Conservation (phyloP, 2,888 invertebrate genomes). For the Kuschelorhynchus macadamiae region DNA sequence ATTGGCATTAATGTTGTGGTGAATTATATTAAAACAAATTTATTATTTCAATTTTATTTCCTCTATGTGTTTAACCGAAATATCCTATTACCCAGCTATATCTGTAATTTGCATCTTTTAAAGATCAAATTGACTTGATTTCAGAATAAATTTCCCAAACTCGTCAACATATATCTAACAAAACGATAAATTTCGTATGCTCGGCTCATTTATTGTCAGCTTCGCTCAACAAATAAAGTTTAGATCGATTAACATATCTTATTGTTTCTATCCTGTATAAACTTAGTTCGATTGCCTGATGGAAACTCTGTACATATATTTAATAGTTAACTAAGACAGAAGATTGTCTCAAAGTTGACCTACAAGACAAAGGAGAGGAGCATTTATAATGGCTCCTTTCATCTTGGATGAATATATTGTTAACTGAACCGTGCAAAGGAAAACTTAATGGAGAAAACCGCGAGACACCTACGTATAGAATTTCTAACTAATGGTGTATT, state of each 20-base stretch:
- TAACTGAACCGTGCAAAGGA: constrained; percentile 20
- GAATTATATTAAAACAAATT: no score
- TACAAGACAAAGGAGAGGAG: constrained; percentile 11
- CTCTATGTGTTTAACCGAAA: no score
- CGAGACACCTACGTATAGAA: background rate
- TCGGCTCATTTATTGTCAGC: constrained; percentile 8
- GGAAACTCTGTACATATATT: constrained; percentile 22
- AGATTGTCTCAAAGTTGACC: constrained; percentile 22
- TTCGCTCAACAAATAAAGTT: constrained; percentile 12
- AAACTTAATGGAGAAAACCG: constrained; percentile 18
- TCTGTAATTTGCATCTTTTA: no score
- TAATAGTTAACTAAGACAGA: constrained; percentile 20
- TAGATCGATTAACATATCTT: no score
- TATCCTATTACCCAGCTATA: no score
- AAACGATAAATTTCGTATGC: constrained; percentile 7
- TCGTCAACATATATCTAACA: constrained; percentile 2
- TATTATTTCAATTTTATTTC: no score
- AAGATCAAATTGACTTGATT: no score
- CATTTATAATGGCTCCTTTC: constrained; percentile 27
- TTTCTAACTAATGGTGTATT: background rate
- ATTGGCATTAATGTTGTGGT: no score
- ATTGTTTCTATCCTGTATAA: constrained; percentile 22
- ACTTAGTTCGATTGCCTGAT: constrained; percentile 21
- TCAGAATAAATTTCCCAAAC: constrained; percentile 4
- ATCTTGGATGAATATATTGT: constrained; percentile 17